Evolutionary conservation across 2,113 vertebrate genomes (phyloP), one percentile per base, ranked within the genome.

Genomic region (Cryptomyrus ogoouensis): DNA sequence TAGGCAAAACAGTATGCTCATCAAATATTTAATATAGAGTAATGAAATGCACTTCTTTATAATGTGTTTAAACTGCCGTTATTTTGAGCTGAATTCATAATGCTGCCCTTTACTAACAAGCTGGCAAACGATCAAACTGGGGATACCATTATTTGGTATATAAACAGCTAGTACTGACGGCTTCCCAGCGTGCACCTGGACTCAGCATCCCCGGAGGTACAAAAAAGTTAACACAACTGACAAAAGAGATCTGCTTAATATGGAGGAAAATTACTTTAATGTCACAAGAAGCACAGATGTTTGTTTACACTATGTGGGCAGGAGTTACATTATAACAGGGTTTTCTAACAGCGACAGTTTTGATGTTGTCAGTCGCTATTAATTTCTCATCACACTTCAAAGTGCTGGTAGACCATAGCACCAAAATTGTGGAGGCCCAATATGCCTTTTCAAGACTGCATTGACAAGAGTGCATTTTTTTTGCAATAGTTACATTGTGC

Each of bases 1-100:
- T 80, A 42, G 17, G 74, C 74, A 80, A 19, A 80, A 80, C 31
- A 80, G 74, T 80, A 35, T 80, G 35, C 35, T 80, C 74, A 80
- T 80, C 74, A 80, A 80, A 80, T 80, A 80, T 80, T 80, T 80
- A 80, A 80, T 80, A 80, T 42, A 42, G 4, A 42, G 4, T 80
- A 35, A 80, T 80, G 35, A 80, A 80, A 80, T 39, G 31, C 35
- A 42, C 31, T 80, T 80, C 35, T 80, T 77, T 15, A 80, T 80
- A 80, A 80, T 80, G 74, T 39, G 74, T 80, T 80, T 80, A 80
- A 80, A 80, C 35, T 42, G 35, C 17, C 74, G 17, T 80, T 80
- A 80, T 80, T 56, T 80, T 80, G 74, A 80, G 74, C 74, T 70
- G 62, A 70, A 70, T 70, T 70, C 62, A 70, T 70, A 70, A 70